Conservation (phyloP, 2,113 vertebrate species). For the Saccopteryx leptura region DNA sequence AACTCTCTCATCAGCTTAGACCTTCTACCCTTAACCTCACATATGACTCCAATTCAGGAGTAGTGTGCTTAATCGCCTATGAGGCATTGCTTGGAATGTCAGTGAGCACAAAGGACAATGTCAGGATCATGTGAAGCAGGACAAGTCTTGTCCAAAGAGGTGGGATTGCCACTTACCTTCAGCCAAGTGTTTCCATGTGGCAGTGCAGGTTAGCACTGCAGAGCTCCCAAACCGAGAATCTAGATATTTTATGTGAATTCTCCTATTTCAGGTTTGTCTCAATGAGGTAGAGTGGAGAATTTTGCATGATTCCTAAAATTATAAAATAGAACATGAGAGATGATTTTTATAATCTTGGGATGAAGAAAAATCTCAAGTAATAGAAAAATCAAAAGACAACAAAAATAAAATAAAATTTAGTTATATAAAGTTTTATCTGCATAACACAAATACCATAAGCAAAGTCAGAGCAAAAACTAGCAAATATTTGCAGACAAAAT, state of each 20-base stretch:
- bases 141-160: not conserved
- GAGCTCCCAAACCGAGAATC: not conserved
- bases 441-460: not conserved
- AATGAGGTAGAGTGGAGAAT: not conserved
- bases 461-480: slow-evolving; percentile 21
- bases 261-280: not conserved
- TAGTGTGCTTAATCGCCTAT: not conserved
- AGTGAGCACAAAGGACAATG: slow-evolving; percentile 20
- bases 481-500: slow-evolving; percentile 29
- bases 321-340: not conserved
- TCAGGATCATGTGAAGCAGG: not conserved
- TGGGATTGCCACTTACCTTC: not conserved
- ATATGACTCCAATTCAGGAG: slow-evolving; percentile 5
- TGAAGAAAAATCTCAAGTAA: not conserved
- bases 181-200: not conserved
- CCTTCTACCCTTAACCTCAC: not conserved
- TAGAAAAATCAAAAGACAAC: slow-evolving; percentile 34
- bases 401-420: not conserved
- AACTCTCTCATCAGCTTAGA: not conserved
- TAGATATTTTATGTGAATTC: not conserved
- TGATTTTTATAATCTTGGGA: not conserved
- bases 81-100: not conserved
- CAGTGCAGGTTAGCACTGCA: not conserved
- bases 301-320: not conserved
- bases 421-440: not conserved